phyloP scores from a whole-genome alignment of 2,113 vertebrate species.

The Osmerus mordax region DNA sequence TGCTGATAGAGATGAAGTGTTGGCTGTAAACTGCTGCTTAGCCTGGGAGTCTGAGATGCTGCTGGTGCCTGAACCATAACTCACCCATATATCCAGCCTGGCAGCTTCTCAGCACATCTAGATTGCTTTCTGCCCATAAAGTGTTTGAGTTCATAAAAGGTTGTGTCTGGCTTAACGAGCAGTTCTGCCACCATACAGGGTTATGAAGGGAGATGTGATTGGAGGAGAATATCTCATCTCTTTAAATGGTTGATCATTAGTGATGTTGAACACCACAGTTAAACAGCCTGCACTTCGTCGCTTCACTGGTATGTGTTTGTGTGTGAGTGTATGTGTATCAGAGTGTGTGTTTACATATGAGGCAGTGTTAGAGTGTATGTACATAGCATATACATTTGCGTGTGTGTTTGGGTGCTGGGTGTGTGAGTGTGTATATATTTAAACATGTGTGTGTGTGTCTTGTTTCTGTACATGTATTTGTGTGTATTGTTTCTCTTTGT shows the following conservation, averaged over 20 bases:
- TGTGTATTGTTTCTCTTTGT: no score
- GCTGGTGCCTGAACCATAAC: neutral
- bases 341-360: neutral
- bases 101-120: conserved; percentile 8
- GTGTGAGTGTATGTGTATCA: neutral
- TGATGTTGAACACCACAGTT: neutral
- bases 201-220: neutral
- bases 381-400: neutral
- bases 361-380: neutral
- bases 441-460: no score
- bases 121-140: conserved; percentile 12
- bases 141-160: conserved; percentile 17
- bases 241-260: neutral
- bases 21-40: conserved; percentile 13
- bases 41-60: conserved; percentile 3
- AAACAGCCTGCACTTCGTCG: neutral
- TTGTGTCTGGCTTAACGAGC: neutral
- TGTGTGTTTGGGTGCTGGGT: no score
- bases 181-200: neutral
- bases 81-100: conserved; percentile 12
- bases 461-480: no score
- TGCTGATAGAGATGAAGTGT: conserved; percentile 22
- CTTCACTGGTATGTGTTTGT: neutral
- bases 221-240: neutral
- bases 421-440: no score